phyloP scores from a whole-genome alignment of 2,797 vertebrate genomes.

The Hippopotamyrus pictus region DNA sequence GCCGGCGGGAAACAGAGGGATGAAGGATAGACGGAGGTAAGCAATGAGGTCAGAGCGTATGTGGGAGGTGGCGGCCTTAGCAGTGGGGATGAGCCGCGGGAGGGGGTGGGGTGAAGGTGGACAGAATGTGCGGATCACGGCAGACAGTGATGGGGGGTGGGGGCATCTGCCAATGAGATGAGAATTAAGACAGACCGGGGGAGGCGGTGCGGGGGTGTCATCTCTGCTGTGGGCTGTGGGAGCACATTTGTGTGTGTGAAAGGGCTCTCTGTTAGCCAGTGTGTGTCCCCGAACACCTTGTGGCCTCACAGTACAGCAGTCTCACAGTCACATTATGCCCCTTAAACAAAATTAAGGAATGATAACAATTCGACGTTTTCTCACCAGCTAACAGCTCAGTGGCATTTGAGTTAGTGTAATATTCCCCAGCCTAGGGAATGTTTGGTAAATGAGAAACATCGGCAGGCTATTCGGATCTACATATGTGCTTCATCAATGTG shows the following conservation, averaged over 20 bases:
- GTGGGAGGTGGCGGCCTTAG: background rate
- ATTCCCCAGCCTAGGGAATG: background rate
- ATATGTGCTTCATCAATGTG: background rate
- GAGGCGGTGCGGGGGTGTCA: background rate
- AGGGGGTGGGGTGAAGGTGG: background rate
- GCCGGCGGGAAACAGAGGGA: background rate
- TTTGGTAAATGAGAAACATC: background rate
- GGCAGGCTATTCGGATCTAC: background rate
- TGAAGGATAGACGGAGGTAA: background rate
- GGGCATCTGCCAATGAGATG: too few species aligned
- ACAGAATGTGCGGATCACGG: background rate
- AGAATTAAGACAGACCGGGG: background rate
- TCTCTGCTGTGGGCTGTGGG: background rate
- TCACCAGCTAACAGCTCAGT: background rate
- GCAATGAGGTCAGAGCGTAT: background rate
- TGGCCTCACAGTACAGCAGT: background rate
- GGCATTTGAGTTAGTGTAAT: background rate
- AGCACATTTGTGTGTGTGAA: background rate
- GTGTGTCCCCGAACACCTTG: background rate
- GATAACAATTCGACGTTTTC: background rate
- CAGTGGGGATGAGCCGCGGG: background rate
- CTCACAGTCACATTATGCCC: background rate
- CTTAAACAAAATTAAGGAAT: background rate
- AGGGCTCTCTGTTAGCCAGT: background rate
- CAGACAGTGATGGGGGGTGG: background rate